Percentiles rank a stretch among this genome's conserved stretches.
Evolutionary conservation across 2,888 invertebrate species (phyloP).

Genomic region (Cacoxenus indagator): DNA sequence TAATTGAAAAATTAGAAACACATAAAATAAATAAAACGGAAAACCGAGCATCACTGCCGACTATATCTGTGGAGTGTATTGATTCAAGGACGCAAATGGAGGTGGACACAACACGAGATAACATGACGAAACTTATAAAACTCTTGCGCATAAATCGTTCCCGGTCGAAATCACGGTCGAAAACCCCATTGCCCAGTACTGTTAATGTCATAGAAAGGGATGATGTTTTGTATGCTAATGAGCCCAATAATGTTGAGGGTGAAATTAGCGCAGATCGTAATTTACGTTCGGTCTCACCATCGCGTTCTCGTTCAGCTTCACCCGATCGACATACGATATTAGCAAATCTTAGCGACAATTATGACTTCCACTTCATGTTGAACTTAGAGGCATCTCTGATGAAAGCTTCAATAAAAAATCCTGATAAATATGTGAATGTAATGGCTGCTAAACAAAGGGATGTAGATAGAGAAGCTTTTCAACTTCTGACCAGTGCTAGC

Average conservation of each 20-base stretch:
- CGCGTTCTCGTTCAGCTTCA: conserved; percentile 39
- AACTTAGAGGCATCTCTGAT: conserved; percentile 54
- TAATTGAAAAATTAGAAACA: conserved; percentile 39
- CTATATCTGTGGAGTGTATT: conserved; percentile 8
- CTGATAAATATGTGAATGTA: conserved; percentile 52
- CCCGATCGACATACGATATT: conserved; percentile 12
- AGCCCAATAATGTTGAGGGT: conserved; percentile 34
- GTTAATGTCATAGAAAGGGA: conserved; percentile 55
- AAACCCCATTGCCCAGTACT: conserved; percentile 49
- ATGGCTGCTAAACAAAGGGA: conserved; percentile 51
- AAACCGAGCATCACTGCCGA: not conserved
- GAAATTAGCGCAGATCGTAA: conserved; percentile 24
- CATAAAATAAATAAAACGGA: not conserved
- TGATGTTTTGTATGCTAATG: conserved; percentile 48
- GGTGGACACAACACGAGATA: conserved; percentile 32
- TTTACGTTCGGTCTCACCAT: conserved; percentile 48
- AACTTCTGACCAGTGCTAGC: conserved; percentile 49
- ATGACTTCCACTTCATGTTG: conserved; percentile 57
- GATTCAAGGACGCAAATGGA: conserved; percentile 27
- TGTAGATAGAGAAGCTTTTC: conserved; percentile 60
- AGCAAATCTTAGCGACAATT: conserved; percentile 35
- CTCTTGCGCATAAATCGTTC: conserved; percentile 51
- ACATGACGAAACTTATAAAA: conserved; percentile 49
- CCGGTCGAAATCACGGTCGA: conserved; percentile 48
- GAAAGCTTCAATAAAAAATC: conserved; percentile 41